These are phyloP conservation scores for Trachythela sp. DNA, from an alignment of 64 coral and sea anemone genomes.

Conservation along the genomic window DNA sequence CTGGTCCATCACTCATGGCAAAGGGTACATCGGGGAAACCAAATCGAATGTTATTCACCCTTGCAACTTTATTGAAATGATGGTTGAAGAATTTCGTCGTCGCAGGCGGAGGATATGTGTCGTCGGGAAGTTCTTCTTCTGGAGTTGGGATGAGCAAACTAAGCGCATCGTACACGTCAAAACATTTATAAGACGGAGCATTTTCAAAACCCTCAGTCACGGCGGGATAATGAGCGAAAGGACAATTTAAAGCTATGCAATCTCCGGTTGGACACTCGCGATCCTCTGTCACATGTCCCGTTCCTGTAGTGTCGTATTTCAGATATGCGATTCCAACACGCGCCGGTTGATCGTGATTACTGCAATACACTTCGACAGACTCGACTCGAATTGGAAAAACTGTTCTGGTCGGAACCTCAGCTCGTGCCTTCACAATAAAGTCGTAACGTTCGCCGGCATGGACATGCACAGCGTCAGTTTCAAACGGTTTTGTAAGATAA, in stretches of 20 bases:
- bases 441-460: constrained; percentile 60
- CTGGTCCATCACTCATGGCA: constrained; percentile 14
- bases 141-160: too few species aligned
- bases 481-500: constrained; percentile 26
- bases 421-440: constrained; percentile 47
- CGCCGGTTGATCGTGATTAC: background rate
- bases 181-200: constrained; percentile 36
- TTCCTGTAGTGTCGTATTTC: too few species aligned
- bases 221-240: constrained; percentile 16
- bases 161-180: background rate
- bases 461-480: constrained; percentile 55
- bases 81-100: constrained; percentile 47
- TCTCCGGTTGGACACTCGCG: background rate
- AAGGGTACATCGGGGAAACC: constrained; percentile 33
- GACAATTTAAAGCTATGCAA: constrained; percentile 65
- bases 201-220: background rate
- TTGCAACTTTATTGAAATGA: constrained; percentile 17
- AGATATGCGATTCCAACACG: background rate
- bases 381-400: constrained; percentile 49
- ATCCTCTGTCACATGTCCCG: too few species aligned
- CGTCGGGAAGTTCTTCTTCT: background rate
- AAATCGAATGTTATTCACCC: constrained; percentile 11
- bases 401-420: background rate
- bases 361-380: constrained; percentile 26
- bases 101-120: constrained; percentile 25